Evolutionary conservation across 2,888 invertebrate genomes (phyloP).

Genomic region (Patella depressa): DNA sequence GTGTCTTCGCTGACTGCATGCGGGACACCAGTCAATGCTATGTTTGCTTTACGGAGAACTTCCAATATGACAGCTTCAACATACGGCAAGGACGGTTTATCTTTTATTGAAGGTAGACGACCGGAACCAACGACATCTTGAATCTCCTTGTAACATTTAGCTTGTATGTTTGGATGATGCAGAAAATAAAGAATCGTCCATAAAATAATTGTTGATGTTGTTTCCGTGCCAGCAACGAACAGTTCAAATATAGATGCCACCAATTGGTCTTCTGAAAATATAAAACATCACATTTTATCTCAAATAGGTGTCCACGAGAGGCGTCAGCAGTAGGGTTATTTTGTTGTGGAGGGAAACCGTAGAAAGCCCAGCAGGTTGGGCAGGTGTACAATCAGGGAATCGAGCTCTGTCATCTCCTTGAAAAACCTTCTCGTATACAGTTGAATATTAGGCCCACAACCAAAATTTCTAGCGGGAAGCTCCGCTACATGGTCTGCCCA

Average conservation of each 20-base stretch:
- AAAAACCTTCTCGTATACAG: too few species aligned
- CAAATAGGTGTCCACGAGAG: too few species aligned
- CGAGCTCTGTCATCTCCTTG: too few species aligned
- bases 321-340: too few species aligned
- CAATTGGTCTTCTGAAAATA: too few species aligned
- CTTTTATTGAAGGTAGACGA: conserved; percentile 39
- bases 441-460: too few species aligned
- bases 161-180: conserved; percentile 78
- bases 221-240: conserved; percentile 74
- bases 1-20: conserved; percentile 51
- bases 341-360: too few species aligned
- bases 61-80: conserved; percentile 60
- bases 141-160: conserved; percentile 42
- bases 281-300: too few species aligned
- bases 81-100: conserved; percentile 44
- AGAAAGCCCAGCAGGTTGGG: too few species aligned
- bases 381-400: too few species aligned
- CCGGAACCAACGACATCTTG: conserved; percentile 63
- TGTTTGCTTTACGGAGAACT: conserved; percentile 46
- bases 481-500: too few species aligned
- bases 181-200: conserved; percentile 87
- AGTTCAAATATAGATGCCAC: conserved; percentile 35
- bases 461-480: too few species aligned
- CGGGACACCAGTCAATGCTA: conserved; percentile 47
- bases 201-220: conserved; percentile 86